phyloP scores from a whole-genome alignment of 2,113 vertebrate species.

The Ptilonorhynchus violaceus region DNA sequence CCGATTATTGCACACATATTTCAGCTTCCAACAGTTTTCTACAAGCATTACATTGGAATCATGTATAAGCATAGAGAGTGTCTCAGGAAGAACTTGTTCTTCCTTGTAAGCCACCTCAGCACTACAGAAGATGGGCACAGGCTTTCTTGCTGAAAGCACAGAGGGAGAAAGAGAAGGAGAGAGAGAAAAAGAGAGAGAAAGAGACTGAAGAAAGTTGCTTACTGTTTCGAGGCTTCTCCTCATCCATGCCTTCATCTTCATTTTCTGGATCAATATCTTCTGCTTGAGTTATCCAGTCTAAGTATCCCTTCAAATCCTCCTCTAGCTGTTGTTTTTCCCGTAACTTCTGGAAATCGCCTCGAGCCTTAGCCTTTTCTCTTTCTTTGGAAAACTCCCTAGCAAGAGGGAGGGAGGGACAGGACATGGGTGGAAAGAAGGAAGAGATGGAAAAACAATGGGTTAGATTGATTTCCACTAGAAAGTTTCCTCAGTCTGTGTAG shows the following conservation, averaged over 20 bases:
- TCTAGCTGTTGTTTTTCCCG: conserved; percentile 97
- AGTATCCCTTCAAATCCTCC: conserved; percentile 96
- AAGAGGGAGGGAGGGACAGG: conserved; percentile 22
- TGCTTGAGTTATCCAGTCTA: conserved; percentile 99
- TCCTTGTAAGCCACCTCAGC: background rate
- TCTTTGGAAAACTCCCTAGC: conserved; percentile 98
- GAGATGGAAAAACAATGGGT: conserved; percentile 46
- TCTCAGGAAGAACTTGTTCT: background rate
- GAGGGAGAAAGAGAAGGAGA: background rate
- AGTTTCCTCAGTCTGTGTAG: background rate
- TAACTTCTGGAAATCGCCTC: conserved; percentile 96
- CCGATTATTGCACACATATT: fast-evolving
- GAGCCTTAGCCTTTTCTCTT: conserved; percentile 96
- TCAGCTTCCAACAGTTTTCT: background rate
- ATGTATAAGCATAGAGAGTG: background rate
- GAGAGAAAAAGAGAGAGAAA: background rate
- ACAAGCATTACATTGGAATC: background rate
- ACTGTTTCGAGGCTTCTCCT: conserved; percentile 97
- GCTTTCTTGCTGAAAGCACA: background rate
- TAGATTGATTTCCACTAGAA: conserved; percentile 6
- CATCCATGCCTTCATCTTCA: conserved; percentile 94
- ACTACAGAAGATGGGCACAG: background rate
- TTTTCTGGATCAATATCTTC: conserved; percentile 99
- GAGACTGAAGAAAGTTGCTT: conserved; percentile 61
- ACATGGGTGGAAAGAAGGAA: background rate